These are phyloP conservation scores for Condylura cristata DNA, from an alignment of 2,113 vertebrate species.

Conservation along the genomic window DNA sequence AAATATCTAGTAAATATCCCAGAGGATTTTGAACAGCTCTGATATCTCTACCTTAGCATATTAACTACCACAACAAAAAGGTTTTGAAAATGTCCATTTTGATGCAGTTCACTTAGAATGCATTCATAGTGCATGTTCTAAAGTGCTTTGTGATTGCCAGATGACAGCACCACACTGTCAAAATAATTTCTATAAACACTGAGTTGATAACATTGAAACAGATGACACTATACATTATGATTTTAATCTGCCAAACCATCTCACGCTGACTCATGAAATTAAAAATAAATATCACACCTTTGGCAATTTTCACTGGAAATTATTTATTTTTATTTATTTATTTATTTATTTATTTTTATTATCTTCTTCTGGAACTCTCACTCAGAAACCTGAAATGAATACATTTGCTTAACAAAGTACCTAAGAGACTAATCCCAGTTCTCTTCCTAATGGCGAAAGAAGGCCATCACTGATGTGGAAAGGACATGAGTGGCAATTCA, in stretches of 20 bases:
- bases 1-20: not conserved
- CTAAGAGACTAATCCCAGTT: not conserved
- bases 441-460: not conserved
- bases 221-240: constrained; percentile 46
- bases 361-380: constrained; percentile 17
- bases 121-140: constrained; percentile 25
- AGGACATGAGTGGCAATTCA: not conserved
- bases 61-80: not conserved
- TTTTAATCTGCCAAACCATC: constrained; percentile 62
- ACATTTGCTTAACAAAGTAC: not conserved
- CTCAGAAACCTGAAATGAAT: constrained; percentile 50
- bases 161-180: constrained; percentile 35
- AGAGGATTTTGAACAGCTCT: constrained; percentile 21
- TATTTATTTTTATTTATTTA: not conserved
- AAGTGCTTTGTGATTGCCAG: constrained; percentile 29
- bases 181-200: constrained; percentile 35
- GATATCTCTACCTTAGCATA: not conserved
- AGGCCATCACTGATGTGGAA: not conserved
- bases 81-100: constrained; percentile 1
- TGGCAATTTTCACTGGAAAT: constrained; percentile 40
- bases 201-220: constrained; percentile 42
- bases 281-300: constrained; percentile 64
- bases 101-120: constrained; percentile 12
- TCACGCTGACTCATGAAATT: constrained; percentile 61
- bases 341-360: not conserved